A percentile compares a stretch with the other conserved stretches of the same genome.
These are phyloP conservation scores for Tadarida brasiliensis DNA, from an alignment of 2,797 vertebrate genomes.

Conservation along the genomic window DNA sequence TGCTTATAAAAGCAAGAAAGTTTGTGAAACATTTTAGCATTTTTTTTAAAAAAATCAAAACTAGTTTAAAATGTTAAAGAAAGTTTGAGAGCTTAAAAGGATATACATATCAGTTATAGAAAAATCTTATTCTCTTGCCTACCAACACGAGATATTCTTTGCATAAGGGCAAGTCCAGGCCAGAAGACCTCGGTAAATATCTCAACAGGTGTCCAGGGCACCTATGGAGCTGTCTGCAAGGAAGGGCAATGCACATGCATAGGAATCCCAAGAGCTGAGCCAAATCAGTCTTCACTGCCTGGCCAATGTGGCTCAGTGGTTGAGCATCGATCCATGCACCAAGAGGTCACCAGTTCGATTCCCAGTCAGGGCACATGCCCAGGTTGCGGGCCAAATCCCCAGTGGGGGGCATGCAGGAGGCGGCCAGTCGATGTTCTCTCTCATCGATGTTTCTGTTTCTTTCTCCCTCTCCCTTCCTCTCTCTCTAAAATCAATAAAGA, in stretches of 20 bases:
- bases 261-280: background rate
- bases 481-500: no score
- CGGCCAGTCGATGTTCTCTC: no score
- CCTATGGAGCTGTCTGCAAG: background rate
- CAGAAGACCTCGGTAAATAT: background rate
- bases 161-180: background rate
- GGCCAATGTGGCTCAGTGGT: no score
- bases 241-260: background rate
- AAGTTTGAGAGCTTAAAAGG: constrained; percentile 55
- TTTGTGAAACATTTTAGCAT: constrained; percentile 53
- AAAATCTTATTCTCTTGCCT: background rate
- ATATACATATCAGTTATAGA: background rate
- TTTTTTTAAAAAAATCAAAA: constrained; percentile 33
- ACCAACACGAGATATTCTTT: background rate
- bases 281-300: no score
- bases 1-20: constrained; percentile 79
- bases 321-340: no score
- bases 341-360: no score
- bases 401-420: no score
- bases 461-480: no score
- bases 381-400: no score
- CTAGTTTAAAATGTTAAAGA: constrained; percentile 57
- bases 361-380: no score
- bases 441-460: no score
- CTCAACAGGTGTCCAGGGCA: background rate